Evolutionary conservation across 2,888 invertebrate genomes (phyloP).

Genomic region (Callyntrura guangdongensis): DNA sequence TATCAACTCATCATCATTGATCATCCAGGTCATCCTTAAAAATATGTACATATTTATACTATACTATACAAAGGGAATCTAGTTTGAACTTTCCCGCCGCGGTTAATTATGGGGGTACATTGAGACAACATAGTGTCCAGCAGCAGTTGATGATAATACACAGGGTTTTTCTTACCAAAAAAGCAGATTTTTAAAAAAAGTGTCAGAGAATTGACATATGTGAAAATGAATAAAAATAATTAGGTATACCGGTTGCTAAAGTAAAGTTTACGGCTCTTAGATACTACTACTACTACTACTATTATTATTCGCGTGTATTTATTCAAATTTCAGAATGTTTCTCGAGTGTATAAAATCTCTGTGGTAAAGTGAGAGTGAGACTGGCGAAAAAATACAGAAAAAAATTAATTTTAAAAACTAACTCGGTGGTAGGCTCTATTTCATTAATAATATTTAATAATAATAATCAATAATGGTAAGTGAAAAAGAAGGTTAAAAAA

Average conservation of each 20-base stretch:
- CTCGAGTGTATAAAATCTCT: too few relatives aligned
- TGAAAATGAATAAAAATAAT: background rate
- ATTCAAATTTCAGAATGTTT: background rate
- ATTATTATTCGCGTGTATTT: background rate
- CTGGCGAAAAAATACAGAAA: too few relatives aligned
- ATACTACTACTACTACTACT: background rate
- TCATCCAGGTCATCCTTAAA: background rate
- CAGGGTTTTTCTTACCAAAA: conserved; percentile 80
- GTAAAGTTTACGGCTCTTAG: background rate
- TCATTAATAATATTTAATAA: too few relatives aligned
- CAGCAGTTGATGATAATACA: conserved; percentile 61
- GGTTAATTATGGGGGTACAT: background rate
- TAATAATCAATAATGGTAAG: too few relatives aligned
- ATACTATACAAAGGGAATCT: too few relatives aligned
- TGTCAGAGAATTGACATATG: background rate
- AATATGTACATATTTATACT: too few relatives aligned
- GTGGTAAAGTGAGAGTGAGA: too few relatives aligned
- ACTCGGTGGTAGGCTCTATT: too few relatives aligned
- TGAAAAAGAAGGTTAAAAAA: background rate
- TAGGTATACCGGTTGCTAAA: background rate
- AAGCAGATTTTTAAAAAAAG: conserved; percentile 7
- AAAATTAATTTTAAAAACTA: too few relatives aligned
- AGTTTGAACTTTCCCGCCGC: too few relatives aligned
- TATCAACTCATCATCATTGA: background rate
- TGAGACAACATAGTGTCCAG: conserved; percentile 2